Evolutionary conservation across 2,888 invertebrate species (phyloP), one percentile per base, ranked within the genome.

Genomic region (Mythimna impura): DNA sequence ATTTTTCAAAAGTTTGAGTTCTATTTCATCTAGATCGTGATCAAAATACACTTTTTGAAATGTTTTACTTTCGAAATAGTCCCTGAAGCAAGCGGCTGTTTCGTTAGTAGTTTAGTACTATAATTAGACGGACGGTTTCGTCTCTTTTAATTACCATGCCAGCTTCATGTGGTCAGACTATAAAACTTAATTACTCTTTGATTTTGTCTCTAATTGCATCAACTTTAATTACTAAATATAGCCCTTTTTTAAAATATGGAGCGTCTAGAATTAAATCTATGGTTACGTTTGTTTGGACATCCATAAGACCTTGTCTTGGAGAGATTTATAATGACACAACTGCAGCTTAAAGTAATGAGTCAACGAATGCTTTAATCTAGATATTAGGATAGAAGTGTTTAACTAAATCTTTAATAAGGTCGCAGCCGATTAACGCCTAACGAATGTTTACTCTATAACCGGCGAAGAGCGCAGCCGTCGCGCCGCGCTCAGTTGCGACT

Each of bases 401-500:
- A 79, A 77, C 75, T 73, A 80, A 85, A 83, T 76, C 71, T 69
- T 58, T 82, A 86, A 72, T 86, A 84, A 84, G 86, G 86, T 85
- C 86, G 68, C 65, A 71, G 50, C 75, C 69, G 86, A 85, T 87
- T 85, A 86, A 81, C 86, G 87, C 87, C 87, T 86, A 86, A 87
- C 80, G 82, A 62, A 54, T 87, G 78, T 86, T 86, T 86, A 84
- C 76, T 86, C 83, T 82, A 55, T 84, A 88, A 61, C 81, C 78
- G 72, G 5, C 25, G 75, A 60, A 70, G 71, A 81, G 83, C 87
- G 86, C 83, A 73, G 78, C 68, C 73, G 71, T 74, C 66, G 89
- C 89, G 89, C 58, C 72, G 65, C 66, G 70, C 25, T 79, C 90
- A 94, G 94, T 94, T 85, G 86, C 87, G 86, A 82, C 76, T 86